Evolutionary conservation across 2,113 vertebrate genomes (phyloP), one percentile per base, ranked within the genome.

Genomic region (Neodontobutis hainanensis): DNA sequence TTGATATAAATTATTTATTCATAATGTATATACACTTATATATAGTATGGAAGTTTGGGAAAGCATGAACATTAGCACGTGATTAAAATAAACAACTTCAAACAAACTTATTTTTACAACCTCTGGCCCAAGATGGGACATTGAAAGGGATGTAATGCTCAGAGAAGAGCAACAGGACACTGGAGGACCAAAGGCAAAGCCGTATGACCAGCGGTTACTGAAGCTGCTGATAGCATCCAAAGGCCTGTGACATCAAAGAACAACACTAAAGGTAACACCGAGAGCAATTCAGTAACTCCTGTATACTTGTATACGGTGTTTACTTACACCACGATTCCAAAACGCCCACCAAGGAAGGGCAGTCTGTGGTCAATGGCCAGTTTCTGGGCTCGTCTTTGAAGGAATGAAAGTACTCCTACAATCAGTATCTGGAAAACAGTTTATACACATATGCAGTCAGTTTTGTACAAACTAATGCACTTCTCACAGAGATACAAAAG

Each of bases 191-290:
- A 94, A 96, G 1, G 95, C 95, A 40, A 95, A 89, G 32, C 94
- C 95, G 58, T 94, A 94, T 3, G 95, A 95, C 95, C 95, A 97
- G 8, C 95, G 91, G 62, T 96, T 96, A 43, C 90, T 93, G 59
- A 94, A 90, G 68, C 90, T 92, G 27, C 93, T 90, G n/a, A 96
- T 79, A 0, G 93, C 93, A 59, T 97, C 95, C 81, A 96, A 84
- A 46, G 95, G 95, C 60, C 95, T 97, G 85, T 0, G 11, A 11
- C 16, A 56, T 16, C 6, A 5, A 59, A 15, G 11, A 16, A 57
- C 5, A 11, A 56, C 10, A 59, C 12, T 9, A 14, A 7, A 58
- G 35, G 40, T 43, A 16, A 16, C 15, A 15, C 2, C 19, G 19
- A 27, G 19, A 2, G 10, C 15, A 19, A 40, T 27, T 27, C 19